Conservation (phyloP, 1,140 invertebrate genomes). For the Bactericera cockerelli region DNA sequence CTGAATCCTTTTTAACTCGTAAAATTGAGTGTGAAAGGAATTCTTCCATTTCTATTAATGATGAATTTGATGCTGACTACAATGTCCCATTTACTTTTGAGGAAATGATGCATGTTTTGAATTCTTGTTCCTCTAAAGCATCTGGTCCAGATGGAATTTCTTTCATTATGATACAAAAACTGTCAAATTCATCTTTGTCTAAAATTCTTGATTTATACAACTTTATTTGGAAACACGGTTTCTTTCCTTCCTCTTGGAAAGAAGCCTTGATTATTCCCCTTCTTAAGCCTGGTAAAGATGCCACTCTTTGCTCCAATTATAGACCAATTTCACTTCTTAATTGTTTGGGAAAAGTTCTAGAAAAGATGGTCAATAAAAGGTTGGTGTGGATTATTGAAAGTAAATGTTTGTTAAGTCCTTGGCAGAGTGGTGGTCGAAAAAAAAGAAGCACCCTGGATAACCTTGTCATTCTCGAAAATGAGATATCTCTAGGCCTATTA, state of each 20-base stretch:
- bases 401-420: neutral
- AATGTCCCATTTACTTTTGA: neutral
- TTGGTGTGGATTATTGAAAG: neutral
- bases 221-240: neutral
- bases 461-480: neutral
- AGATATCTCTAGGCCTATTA: neutral
- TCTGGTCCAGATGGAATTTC: neutral
- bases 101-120: neutral
- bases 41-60: no score
- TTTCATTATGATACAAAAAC: neutral
- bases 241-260: neutral
- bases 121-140: neutral
- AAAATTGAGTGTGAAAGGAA: no score
- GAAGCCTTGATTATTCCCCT: neutral
- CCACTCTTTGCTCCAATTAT: neutral
- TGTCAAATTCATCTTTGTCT: neutral
- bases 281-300: neutral
- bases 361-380: neutral
- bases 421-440: neutral
- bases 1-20: no score
- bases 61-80: no score
- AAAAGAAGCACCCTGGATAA: neutral
- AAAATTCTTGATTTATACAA: neutral
- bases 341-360: neutral
- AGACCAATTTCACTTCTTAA: neutral